Percentiles rank a stretch among this genome's conserved stretches.
phyloP scores from a whole-genome alignment of 2,888 invertebrate species.

The Mesochorus sp. region DNA sequence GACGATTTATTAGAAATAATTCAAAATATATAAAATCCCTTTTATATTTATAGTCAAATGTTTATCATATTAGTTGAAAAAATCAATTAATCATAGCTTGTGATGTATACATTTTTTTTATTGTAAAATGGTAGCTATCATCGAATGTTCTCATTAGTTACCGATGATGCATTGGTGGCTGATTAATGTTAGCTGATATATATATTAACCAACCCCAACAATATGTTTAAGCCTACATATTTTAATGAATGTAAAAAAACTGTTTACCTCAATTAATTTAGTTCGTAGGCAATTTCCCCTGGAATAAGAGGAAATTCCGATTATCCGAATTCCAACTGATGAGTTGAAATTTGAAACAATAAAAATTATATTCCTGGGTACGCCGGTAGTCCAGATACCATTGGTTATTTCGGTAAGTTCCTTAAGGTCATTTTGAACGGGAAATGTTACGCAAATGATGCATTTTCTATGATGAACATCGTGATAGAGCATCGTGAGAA shows the following conservation, averaged over 20 bases:
- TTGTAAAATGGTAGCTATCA: no score
- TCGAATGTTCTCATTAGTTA: no score
- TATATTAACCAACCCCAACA: no score
- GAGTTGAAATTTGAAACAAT: slow-evolving; percentile 14
- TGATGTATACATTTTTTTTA: no score
- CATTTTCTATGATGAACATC: slow-evolving; percentile 36
- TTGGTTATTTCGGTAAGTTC: slow-evolving; percentile 19
- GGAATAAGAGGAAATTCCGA: slow-evolving; percentile 13
- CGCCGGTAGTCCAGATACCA: slow-evolving; percentile 34
- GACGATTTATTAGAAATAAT: no score
- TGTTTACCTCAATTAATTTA: neutral
- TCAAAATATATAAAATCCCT: no score
- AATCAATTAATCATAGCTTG: no score
- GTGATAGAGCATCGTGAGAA: slow-evolving; percentile 20
- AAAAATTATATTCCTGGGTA: slow-evolving; percentile 44
- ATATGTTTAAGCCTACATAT: neutral
- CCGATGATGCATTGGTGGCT: no score
- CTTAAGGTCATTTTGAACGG: neutral
- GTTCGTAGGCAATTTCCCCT: slow-evolving; percentile 18
- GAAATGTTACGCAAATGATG: slow-evolving; percentile 31
- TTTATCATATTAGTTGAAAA: no score
- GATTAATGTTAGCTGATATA: no score
- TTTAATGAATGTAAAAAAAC: neutral
- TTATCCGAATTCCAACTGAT: neutral
- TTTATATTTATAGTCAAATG: no score